Base-by-base conservation (phyloP, 2,888 invertebrate species). In the Zootermopsis nevadensis region DNA sequence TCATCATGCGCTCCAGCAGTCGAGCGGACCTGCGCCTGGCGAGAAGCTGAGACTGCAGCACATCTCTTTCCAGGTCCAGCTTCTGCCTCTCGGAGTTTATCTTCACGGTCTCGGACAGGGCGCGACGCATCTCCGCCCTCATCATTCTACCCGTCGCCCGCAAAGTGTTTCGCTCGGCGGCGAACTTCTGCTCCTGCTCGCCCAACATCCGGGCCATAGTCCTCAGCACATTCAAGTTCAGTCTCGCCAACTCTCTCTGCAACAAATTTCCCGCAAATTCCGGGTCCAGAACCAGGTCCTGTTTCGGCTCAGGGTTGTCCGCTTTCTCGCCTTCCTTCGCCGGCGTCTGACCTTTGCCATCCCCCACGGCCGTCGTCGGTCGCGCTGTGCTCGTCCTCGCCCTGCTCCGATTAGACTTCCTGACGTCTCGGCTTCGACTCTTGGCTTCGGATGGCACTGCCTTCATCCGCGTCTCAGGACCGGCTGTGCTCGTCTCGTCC, bases 11-110 rank as follows among this genome's bases (percentile, higher is more conserved):
- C 27, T 81, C 81, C 3, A 81, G 72, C 7, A 69, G 48, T 0
- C 81, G 81, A n/a, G 82, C 82, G 15, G 82, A 82, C 7, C 79
- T 38, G 38, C 74, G n/a, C 2, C 83, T 60, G 19, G 66, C 84
- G 30, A 85, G 27, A 72, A 85, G 77, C 83, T 85, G 85, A 6
- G 84, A 77, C 76, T 85, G 84, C 27, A 85, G 79, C n/a, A 85
- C 66, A 42, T 85, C 85, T 15, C 84, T 60, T 66, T 85, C 85
- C 33, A 85, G 77, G 74, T 83, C 82, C 6, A 85, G 27, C 48
- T 85, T 85, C 6, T 77, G 82, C n/a, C 82, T 74, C 79, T 84
- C 85, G 12, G 83, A 67, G 24, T 80, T 48, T 33, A 85, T 80
- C 35, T 80, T 83, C 0, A 60, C 31, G 7, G 83, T 33, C 27